Percentiles rank a stretch among this genome's conserved stretches.
phyloP scores from a whole-genome alignment of 2,113 vertebrate species.

The Hippocampus zosterae region DNA sequence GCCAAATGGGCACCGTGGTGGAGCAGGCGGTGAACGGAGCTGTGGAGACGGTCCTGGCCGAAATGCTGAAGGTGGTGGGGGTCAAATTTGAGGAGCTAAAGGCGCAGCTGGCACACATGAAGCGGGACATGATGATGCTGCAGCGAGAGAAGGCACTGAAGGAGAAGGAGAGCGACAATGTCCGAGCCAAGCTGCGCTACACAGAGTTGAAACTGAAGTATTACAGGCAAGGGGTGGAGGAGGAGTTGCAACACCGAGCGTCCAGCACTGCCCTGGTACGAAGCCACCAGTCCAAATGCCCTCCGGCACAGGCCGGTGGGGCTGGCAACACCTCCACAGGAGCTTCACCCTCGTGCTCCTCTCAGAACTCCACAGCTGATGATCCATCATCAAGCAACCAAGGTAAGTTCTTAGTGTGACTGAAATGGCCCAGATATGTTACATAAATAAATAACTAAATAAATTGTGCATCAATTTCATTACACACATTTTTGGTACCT shows the following conservation, averaged over 20 bases:
- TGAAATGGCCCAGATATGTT: too few relatives aligned
- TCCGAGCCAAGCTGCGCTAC: slow-evolving; percentile 69
- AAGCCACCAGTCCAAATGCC: slow-evolving; percentile 22
- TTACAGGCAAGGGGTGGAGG: slow-evolving; percentile 66
- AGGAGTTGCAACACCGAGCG: slow-evolving; percentile 64
- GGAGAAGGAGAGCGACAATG: slow-evolving; percentile 73
- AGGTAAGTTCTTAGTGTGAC: slow-evolving; percentile 22
- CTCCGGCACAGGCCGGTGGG: slow-evolving; percentile 9
- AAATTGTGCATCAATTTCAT: neutral
- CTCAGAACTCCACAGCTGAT: slow-evolving; percentile 18
- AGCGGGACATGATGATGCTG: slow-evolving; percentile 42
- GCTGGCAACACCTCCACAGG: neutral
- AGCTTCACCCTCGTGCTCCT: slow-evolving; percentile 5
- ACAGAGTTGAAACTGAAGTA: slow-evolving; percentile 69
- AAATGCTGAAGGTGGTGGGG: slow-evolving; percentile 75
- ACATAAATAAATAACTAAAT: too few relatives aligned
- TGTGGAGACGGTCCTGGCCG: slow-evolving; percentile 74
- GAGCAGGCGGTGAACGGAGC: slow-evolving; percentile 74
- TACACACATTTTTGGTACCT: neutral
- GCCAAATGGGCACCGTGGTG: slow-evolving; percentile 74
- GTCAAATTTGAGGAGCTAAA: slow-evolving; percentile 75
- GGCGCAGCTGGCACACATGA: slow-evolving; percentile 59
- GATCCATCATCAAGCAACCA: slow-evolving; percentile 1
- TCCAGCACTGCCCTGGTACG: slow-evolving; percentile 29
- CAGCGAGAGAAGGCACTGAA: slow-evolving; percentile 65